Conservation (phyloP, 2,113 vertebrate genomes). For the Gulo gulo region DNA sequence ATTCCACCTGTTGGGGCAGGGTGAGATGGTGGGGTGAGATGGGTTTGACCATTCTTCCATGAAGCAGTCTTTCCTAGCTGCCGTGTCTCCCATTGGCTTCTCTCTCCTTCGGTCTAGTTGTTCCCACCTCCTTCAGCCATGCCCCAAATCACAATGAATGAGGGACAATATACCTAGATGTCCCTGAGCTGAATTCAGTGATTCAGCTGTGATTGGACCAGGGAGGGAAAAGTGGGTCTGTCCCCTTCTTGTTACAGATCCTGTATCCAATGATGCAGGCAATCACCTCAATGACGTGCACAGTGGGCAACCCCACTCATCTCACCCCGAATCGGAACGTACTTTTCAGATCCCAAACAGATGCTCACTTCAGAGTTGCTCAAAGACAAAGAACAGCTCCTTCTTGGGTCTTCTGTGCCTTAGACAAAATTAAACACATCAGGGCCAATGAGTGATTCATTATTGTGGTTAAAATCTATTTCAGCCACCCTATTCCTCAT, state of each 20-base stretch:
- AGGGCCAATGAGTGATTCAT: neutral
- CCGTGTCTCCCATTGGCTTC: rapidly evolving
- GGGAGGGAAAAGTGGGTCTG: neutral
- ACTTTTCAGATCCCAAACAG: neutral
- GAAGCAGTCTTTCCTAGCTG: neutral
- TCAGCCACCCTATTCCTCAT: neutral
- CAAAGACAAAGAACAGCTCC: neutral
- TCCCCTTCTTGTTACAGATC: neutral
- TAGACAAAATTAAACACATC: neutral
- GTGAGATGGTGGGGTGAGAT: neutral
- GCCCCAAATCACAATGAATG: neutral
- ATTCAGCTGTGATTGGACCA: no score
- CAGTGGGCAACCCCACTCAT: neutral
- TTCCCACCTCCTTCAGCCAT: neutral
- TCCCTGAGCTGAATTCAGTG: neutral
- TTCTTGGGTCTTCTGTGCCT: neutral
- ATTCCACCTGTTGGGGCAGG: neutral
- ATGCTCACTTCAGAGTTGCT: neutral
- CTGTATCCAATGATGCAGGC: rapidly evolving
- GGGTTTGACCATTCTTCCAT: neutral
- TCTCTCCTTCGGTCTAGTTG: neutral
- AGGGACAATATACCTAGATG: neutral
- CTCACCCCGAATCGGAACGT: neutral
- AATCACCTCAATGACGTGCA: rapidly evolving
- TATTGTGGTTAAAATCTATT: neutral